phyloP scores from a whole-genome alignment of 2,113 vertebrate species.

The Fulmarus glacialis region DNA sequence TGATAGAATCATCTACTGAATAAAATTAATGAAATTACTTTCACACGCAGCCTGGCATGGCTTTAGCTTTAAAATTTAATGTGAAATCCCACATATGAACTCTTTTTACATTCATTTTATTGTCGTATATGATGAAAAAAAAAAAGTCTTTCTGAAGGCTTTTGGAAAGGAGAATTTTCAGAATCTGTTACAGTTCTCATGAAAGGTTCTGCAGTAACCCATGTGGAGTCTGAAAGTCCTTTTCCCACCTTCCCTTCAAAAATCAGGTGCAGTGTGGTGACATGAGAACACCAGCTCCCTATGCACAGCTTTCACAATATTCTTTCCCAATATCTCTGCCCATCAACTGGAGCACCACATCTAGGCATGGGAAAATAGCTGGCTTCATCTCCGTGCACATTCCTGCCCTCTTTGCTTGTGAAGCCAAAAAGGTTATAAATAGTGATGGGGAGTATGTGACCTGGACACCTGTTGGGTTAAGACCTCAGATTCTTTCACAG shows the following conservation, averaged over 20 bases:
- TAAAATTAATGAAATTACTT: neutral
- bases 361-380: neutral
- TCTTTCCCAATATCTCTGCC: neutral
- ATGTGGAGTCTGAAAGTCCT: neutral
- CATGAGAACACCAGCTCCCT: neutral
- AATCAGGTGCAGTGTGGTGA: neutral
- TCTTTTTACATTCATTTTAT: neutral
- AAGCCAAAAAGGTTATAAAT: neutral
- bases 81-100: neutral
- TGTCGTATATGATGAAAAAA: neutral
- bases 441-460: neutral
- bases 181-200: neutral
- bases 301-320: neutral
- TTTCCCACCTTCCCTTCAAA: neutral
- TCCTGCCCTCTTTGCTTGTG: neutral
- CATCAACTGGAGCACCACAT: neutral
- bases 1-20: neutral
- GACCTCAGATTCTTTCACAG: neutral
- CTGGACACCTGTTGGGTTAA: neutral
- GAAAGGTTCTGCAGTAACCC: neutral
- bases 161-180: neutral
- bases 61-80: neutral
- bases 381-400: neutral
- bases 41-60: neutral
- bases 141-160: neutral